Evolutionary conservation across 2,888 invertebrate species (phyloP), one percentile per base, ranked within the genome.

Genomic region (Drosophila quinaria): DNA sequence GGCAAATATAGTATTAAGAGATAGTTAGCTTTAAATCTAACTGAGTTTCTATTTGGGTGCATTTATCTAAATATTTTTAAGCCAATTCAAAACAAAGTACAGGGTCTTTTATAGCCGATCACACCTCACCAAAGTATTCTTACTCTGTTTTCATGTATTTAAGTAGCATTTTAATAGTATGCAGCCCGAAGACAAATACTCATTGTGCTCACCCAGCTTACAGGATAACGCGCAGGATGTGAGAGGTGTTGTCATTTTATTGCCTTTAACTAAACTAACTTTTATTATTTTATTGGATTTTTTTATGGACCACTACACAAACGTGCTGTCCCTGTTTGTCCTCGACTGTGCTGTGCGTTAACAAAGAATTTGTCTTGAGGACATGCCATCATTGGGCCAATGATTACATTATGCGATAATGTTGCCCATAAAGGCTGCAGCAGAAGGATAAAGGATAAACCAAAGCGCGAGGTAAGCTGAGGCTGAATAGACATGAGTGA

Each of bases 361-460:
- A 89, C 88, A 85, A 85, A 85, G 89, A 90, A 87, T 90, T 83
- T 87, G 90, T 87, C 87, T 90, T 81, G 67, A 87, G 90, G 86
- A 86, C 84, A 86, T 86, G 88, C 75, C 89, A 90, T 88, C 80
- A 77, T 89, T 84, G 90, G 69, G 78, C 79, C 89, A 90, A 87
- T 89, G 86, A 87, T 90, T 87, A 87, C 90, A 87, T 90, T 89
- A 87, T 87, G 90, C 90, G 86, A 87, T 90, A 87, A 87, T 87
- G 90, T 83, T 77, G 84, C 75, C 73, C 87, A 77, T 87, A 86
- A 86, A 81, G 78, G 78, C 81, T 75, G 84, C 81, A 71, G 87
- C 51, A 61, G 29, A 35, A 17, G 75, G 58, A 68, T 46, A 59
- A 58, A 67, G 51, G 71, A 80, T 58, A 44, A 78, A 67, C 46